These are phyloP conservation scores for Cyanoliseus patagonus DNA, from an alignment of 2,113 vertebrate species.

Conservation along the genomic window DNA sequence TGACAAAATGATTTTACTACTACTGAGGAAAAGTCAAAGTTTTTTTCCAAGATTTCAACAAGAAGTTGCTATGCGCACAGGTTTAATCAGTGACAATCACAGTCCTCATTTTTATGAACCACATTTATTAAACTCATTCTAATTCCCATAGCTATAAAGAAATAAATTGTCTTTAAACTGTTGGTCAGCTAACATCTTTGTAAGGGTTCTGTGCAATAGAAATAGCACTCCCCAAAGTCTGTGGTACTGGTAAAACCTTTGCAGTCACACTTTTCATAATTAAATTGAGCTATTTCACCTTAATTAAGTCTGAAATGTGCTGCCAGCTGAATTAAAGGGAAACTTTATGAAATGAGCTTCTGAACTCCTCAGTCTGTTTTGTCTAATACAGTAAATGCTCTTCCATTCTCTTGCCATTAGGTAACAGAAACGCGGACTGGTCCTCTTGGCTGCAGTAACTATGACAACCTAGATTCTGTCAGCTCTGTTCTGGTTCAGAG, in stretches of 20 bases:
- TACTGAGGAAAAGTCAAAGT: background rate
- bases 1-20: background rate
- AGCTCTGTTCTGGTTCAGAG: conserved; percentile 98
- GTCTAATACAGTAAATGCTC: conserved; percentile 34
- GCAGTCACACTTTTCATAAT: background rate
- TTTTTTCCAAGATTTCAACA: background rate
- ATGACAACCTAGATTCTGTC: conserved; percentile 99
- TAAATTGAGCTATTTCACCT: background rate
- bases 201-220: background rate
- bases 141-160: background rate
- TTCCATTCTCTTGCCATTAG: conserved; percentile 69
- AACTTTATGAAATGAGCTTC: background rate
- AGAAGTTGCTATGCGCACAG: rapidly evolving
- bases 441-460: conserved; percentile 99
- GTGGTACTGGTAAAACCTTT: background rate
- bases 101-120: background rate
- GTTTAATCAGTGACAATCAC: background rate
- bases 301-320: background rate
- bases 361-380: background rate
- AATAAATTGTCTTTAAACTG: background rate
- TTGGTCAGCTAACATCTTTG: background rate
- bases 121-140: background rate
- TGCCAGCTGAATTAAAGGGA: background rate
- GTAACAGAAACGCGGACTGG: conserved; percentile 97
- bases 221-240: background rate